These are phyloP conservation scores for Ctenopoma multispine DNA, from an alignment of 2,797 vertebrate genomes.

Conservation along the genomic window DNA sequence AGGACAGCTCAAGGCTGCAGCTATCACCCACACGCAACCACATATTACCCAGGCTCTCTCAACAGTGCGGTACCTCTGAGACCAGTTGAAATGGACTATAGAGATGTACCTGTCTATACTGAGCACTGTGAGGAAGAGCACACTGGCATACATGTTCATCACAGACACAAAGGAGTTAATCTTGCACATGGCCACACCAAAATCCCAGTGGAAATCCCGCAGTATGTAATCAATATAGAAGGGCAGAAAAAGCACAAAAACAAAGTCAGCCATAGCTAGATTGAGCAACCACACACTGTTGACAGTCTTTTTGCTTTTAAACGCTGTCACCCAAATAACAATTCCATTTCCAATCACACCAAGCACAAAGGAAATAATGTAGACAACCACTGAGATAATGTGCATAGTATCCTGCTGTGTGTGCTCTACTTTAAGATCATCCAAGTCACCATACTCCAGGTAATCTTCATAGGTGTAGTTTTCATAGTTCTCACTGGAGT, in stretches of 20 bases:
- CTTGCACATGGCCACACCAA: conserved; percentile 92
- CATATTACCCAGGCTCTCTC: conserved; percentile 80
- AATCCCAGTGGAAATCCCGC: conserved; percentile 94
- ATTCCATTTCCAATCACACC: conserved; percentile 92
- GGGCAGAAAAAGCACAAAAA: conserved; percentile 94
- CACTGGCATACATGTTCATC: conserved; percentile 96
- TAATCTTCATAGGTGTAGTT: conserved; percentile 86
- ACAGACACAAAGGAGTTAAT: conserved; percentile 92
- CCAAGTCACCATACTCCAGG: conserved; percentile 83
- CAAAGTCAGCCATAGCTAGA: conserved; percentile 93
- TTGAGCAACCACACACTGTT: conserved; percentile 95
- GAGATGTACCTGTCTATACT: conserved; percentile 92
- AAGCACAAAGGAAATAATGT: conserved; percentile 88
- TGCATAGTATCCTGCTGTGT: conserved; percentile 83
- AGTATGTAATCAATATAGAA: conserved; percentile 93
- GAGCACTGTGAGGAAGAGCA: conserved; percentile 93
- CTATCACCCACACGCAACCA: conserved; percentile 85
- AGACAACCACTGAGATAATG: conserved; percentile 90
- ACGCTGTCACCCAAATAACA: conserved; percentile 94
- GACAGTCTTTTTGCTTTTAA: conserved; percentile 92
- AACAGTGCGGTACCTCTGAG: conserved; percentile 79
- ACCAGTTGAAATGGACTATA: conserved; percentile 86
- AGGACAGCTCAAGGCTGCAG: conserved; percentile 86
- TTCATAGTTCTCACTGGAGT: conserved; percentile 64
- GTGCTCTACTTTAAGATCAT: conserved; percentile 78